Conservation (phyloP, 64 coral and sea anemone genomes). For the Actinia equina region DNA sequence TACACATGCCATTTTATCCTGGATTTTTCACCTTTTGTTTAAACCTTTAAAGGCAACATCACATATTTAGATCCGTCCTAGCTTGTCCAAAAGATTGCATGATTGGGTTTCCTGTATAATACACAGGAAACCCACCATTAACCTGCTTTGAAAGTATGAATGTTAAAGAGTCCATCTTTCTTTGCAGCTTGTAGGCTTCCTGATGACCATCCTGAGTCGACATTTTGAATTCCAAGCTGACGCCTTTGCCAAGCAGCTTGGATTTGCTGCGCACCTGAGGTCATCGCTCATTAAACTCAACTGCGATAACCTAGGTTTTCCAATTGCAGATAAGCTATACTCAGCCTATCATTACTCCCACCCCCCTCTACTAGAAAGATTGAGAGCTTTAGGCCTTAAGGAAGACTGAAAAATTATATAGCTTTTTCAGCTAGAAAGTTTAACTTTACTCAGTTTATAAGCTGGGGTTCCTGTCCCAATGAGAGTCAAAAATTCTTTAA, state of each 20-base stretch:
- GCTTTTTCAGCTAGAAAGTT: neutral
- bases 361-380: conserved; percentile 83
- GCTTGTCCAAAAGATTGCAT: neutral
- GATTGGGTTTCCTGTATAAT: neutral
- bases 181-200: conserved; percentile 82
- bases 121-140: neutral
- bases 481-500: no score
- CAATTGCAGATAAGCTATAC: conserved; percentile 91
- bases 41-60: no score
- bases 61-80: no score
- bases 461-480: neutral
- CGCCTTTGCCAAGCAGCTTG: conserved; percentile 88
- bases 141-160: no score
- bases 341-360: conserved; percentile 94
- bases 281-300: conserved; percentile 88
- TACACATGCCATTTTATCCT: no score
- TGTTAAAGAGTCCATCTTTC: neutral
- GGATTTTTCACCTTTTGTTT: no score
- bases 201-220: conserved; percentile 95
- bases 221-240: conserved; percentile 98
- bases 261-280: conserved; percentile 65
- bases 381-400: conserved; percentile 79
- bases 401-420: conserved; percentile 25
- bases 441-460: neutral
- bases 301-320: conserved; percentile 94